Base-by-base conservation (phyloP, 1,140 invertebrate species). In the Paracyclopina nana region DNA sequence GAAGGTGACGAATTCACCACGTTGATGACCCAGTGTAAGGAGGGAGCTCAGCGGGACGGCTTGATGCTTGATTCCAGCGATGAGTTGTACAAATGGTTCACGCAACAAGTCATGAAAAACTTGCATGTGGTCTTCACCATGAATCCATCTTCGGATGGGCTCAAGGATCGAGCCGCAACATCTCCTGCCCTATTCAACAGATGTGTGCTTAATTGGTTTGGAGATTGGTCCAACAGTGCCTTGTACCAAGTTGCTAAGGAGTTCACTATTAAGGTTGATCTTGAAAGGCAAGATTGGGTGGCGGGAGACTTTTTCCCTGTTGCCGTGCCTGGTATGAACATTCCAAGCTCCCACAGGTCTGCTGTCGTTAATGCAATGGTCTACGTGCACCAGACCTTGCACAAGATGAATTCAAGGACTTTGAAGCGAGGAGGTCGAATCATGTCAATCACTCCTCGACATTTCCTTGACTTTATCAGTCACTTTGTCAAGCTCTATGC, bases 141-240 rank as follows among this genome's bases (percentile, higher is more conserved):
- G 95, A 99, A 99, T 70, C 95, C 95, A 8, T 92, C 84, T 3
- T 86, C 87, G 0, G 90, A 98, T 63, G 95, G 92, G 0, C 70
- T 99, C 4, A 96, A 98, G 65, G 94, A 97, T 67, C 72, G 92
- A 53, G 94, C 95, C 2, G 85, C 94, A 2, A 99, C 95, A 0
- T 98, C 92, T 2, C 95, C 95, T 46, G 95, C 95, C 20, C 70
- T 99, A 16, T 99, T 99, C 72, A 99, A 99, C 71, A 77, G 94
- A 63, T 99, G 95, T 68, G 95, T 99, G 1, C 72, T 99, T 30
- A 98, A 99, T 66, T 99, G 95, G 95, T 98, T 98, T 64, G 95
- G 95, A 1, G 95, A 99, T 68, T 99, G 95, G 95, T 92, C 90
- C 9, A 86, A 95, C 63, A 83, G 84, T 11, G 90, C 94, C 1